Conservation (phyloP, 2,113 vertebrate species). For the Rhinogobius similis region DNA sequence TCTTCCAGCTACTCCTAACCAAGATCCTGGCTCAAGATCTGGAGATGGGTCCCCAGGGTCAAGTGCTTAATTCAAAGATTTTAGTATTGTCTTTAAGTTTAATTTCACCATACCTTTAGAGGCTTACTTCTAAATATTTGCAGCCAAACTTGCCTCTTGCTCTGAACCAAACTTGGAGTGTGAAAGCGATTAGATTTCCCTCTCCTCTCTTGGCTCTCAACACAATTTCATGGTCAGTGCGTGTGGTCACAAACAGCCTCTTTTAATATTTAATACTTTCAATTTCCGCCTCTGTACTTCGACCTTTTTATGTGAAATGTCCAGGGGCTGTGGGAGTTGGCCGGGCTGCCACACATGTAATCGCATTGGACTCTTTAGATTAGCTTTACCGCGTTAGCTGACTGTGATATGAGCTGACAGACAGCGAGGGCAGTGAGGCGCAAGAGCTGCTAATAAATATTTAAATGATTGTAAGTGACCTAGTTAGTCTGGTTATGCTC, state of each 20-base stretch:
- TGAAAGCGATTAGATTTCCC: slow-evolving; percentile 32
- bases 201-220: not conserved
- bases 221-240: slow-evolving; percentile 57
- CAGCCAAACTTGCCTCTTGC: not conserved
- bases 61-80: too few species aligned
- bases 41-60: too few species aligned
- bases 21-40: too few species aligned
- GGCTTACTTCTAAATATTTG: not conserved
- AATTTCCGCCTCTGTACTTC: slow-evolving; percentile 27
- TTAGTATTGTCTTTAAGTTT: not conserved
- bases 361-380: slow-evolving; percentile 8
- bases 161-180: not conserved
- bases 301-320: slow-evolving; percentile 39
- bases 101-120: not conserved
- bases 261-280: slow-evolving; percentile 55
- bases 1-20: too few species aligned
- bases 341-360: not conserved
- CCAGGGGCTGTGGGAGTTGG: not conserved
- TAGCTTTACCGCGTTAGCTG: not conserved
- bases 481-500: not conserved
- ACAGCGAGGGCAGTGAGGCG: not conserved
- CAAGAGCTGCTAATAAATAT: not conserved
- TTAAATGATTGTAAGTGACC: not conserved
- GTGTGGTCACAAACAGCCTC: slow-evolving; percentile 34
- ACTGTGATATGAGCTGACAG: not conserved